Evolutionary conservation across 1,140 invertebrate genomes (phyloP).

Genomic region (Coelopa frigida): DNA sequence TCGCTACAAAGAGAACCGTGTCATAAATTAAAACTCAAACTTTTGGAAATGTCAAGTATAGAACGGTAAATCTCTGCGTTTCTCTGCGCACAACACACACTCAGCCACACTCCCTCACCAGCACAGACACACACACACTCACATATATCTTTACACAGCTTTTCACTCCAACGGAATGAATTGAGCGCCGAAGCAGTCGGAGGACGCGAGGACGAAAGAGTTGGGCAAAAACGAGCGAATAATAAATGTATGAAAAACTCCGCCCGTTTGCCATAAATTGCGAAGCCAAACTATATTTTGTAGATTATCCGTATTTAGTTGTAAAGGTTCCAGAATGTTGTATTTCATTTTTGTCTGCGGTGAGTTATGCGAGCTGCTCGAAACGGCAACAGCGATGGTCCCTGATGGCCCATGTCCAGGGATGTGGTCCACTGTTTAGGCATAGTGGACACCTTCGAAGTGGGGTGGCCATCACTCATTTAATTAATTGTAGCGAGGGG

Average conservation of each 20-base stretch:
- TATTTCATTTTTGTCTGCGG: conserved; percentile 2
- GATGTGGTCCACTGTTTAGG: too few relatives aligned
- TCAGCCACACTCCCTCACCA: conserved; percentile 7
- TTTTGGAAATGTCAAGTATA: conserved; percentile 45
- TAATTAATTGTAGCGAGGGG: background rate
- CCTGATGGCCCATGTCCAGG: too few relatives aligned
- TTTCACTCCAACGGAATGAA: conserved; percentile 2
- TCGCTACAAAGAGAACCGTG: conserved; percentile 44
- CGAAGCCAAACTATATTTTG: conserved; percentile 41
- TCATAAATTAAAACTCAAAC: conserved; percentile 46
- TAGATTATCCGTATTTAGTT: conserved; percentile 44
- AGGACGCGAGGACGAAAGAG: too few relatives aligned
- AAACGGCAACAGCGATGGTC: too few relatives aligned
- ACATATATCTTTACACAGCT: background rate
- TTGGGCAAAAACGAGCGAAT: too few relatives aligned
- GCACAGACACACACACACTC: background rate
- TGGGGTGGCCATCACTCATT: too few relatives aligned
- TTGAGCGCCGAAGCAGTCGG: background rate
- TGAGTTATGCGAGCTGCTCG: background rate
- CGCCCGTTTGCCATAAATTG: conserved; percentile 4
- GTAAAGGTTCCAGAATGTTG: conserved; percentile 30
- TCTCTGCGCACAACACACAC: conserved; percentile 23
- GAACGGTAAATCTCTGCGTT: conserved; percentile 44
- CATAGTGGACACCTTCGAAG: too few relatives aligned
- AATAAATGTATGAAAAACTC: background rate